These are phyloP conservation scores for Notolepis coatsorum DNA, from an alignment of 2,797 vertebrate genomes.

Conservation along the genomic window DNA sequence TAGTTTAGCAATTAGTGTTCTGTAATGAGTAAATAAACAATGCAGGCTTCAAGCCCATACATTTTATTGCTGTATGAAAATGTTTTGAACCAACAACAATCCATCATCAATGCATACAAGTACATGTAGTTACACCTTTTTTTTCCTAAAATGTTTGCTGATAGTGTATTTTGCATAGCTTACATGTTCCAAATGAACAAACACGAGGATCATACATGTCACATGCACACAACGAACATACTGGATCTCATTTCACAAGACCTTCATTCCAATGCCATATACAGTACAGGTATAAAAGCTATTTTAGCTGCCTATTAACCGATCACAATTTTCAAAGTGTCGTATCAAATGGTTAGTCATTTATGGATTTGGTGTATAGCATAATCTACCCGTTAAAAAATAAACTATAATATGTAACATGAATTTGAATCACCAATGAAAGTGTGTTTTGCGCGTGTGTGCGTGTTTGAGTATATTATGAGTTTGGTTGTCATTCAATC, in stretches of 20 bases:
- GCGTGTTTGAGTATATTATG: slow-evolving; percentile 1
- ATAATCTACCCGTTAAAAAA: slow-evolving; percentile 15
- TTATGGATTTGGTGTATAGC: slow-evolving; percentile 28
- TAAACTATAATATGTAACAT: neutral
- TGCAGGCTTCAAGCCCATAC: slow-evolving; percentile 10
- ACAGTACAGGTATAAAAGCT: slow-evolving; percentile 20
- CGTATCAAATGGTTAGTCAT: neutral
- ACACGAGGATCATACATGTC: neutral
- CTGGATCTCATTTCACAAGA: slow-evolving; percentile 47
- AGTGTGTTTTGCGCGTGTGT: neutral
- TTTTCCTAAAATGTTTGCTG: slow-evolving; percentile 3
- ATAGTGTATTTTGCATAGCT: slow-evolving; percentile 33
- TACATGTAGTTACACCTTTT: slow-evolving; percentile 21
- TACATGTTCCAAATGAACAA: slow-evolving; percentile 13
- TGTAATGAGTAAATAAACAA: neutral
- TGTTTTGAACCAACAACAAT: slow-evolving; percentile 20
- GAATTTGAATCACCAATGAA: slow-evolving; percentile 12
- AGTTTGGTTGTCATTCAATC: no score
- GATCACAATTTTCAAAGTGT: slow-evolving; percentile 22
- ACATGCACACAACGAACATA: slow-evolving; percentile 30
- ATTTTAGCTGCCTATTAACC: slow-evolving; percentile 47
- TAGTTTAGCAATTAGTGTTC: neutral
- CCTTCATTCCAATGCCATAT: slow-evolving; percentile 23
- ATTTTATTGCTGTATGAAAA: slow-evolving; percentile 52
- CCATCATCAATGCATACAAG: slow-evolving; percentile 12